A percentile compares a stretch with the other conserved stretches of the same genome.
These are phyloP conservation scores for Wiebesia pumilae DNA, from an alignment of 1,140 invertebrate species.

Conservation along the genomic window DNA sequence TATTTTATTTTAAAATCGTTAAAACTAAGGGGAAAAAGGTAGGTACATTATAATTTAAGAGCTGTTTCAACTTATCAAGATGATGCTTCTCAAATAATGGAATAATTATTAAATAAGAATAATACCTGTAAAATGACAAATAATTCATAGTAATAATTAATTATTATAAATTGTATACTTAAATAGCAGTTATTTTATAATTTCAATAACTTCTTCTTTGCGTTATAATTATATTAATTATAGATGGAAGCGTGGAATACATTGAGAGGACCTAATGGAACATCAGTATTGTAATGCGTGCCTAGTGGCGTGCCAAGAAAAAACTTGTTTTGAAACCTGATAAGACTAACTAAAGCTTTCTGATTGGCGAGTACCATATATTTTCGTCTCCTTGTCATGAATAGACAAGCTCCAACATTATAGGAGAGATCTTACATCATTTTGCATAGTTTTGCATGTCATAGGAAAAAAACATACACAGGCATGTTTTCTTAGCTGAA, in stretches of 20 bases:
- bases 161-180: neutral
- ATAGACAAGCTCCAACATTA: slow-evolving; percentile 24
- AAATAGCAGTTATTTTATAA: neutral
- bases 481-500: neutral
- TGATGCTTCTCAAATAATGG: too few species aligned
- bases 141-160: neutral
- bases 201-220: slow-evolving; percentile 1
- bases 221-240: neutral
- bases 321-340: slow-evolving; percentile 35
- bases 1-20: too few species aligned
- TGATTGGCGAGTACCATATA: slow-evolving; percentile 30
- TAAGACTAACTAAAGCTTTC: slow-evolving; percentile 49
- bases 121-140: too few species aligned
- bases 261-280: neutral
- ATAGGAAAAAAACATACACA: neutral
- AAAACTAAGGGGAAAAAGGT: too few species aligned
- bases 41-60: too few species aligned
- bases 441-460: neutral
- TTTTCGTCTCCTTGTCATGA: slow-evolving; percentile 12
- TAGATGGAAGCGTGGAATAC: neutral
- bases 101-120: too few species aligned
- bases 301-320: slow-evolving; percentile 35
- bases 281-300: neutral
- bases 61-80: too few species aligned
- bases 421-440: neutral